These are phyloP conservation scores for Peromyscus leucopus DNA, from an alignment of 2,113 vertebrate genomes.

Conservation along the genomic window DNA sequence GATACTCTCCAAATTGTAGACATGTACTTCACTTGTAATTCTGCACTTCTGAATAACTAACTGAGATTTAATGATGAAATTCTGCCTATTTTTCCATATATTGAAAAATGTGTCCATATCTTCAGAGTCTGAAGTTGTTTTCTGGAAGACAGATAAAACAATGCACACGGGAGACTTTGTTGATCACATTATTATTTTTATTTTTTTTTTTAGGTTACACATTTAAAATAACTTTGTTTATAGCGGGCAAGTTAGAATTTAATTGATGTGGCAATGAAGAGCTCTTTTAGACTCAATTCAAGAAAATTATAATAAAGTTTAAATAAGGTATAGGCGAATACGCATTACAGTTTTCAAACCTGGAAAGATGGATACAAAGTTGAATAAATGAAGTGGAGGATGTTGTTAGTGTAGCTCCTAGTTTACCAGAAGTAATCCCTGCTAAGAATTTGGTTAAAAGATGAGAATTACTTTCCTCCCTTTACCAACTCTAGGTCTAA, in stretches of 20 bases:
- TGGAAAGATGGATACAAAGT: background rate
- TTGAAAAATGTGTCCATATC: background rate
- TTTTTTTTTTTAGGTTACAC: slow-evolving; percentile 8
- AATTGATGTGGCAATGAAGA: slow-evolving; percentile 16
- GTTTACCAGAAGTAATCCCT: background rate
- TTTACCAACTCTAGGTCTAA: background rate
- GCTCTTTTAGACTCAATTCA: background rate
- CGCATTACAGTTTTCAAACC: background rate
- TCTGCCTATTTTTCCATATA: background rate
- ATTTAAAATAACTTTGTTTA: slow-evolving; percentile 3
- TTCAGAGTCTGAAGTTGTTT: background rate
- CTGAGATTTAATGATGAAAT: slow-evolving; percentile 18
- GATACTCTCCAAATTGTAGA: background rate
- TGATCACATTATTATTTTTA: background rate
- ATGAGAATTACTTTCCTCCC: background rate
- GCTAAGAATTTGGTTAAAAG: background rate
- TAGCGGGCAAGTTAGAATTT: background rate
- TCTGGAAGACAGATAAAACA: slow-evolving; percentile 1
- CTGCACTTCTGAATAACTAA: background rate
- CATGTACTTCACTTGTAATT: background rate
- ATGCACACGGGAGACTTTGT: background rate
- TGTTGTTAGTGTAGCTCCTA: background rate
- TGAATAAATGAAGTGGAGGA: background rate
- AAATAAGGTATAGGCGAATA: background rate
- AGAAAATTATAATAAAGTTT: background rate